Conservation (phyloP, 2,797 vertebrate species). For the Florisuga fusca region DNA sequence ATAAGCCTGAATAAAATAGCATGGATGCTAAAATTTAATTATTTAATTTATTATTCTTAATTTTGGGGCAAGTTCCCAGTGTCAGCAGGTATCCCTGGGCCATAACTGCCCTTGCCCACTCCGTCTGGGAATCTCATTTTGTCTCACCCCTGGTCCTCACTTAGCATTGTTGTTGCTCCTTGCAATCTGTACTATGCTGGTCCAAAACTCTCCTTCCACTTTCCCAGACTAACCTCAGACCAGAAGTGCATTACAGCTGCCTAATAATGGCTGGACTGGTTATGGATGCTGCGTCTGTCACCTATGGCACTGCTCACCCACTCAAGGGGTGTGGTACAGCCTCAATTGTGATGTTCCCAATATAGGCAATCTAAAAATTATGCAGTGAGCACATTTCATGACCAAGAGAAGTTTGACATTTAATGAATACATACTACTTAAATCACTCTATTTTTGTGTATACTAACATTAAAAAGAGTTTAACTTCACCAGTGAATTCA, state of each 20-base stretch:
- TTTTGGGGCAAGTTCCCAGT: neutral
- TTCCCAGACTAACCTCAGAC: neutral
- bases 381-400: neutral
- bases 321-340: fast-evolving
- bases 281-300: neutral
- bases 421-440: neutral
- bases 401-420: neutral
- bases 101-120: neutral
- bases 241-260: neutral
- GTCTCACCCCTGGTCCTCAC: neutral
- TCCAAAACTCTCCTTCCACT: neutral
- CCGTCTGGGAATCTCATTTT: fast-evolving
- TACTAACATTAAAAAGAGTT: neutral
- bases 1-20: neutral
- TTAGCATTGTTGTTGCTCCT: neutral
- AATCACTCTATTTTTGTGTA: neutral
- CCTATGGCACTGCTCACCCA: fast-evolving
- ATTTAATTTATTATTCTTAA: neutral
- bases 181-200: neutral
- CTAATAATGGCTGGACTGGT: neutral
- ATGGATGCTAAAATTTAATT: neutral
- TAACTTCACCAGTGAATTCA: neutral
- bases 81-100: fast-evolving
- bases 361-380: neutral
- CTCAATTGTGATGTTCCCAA: fast-evolving